These are phyloP conservation scores for Corella eumyota DNA, from an alignment of 23 tunicate species.

Conservation along the genomic window DNA sequence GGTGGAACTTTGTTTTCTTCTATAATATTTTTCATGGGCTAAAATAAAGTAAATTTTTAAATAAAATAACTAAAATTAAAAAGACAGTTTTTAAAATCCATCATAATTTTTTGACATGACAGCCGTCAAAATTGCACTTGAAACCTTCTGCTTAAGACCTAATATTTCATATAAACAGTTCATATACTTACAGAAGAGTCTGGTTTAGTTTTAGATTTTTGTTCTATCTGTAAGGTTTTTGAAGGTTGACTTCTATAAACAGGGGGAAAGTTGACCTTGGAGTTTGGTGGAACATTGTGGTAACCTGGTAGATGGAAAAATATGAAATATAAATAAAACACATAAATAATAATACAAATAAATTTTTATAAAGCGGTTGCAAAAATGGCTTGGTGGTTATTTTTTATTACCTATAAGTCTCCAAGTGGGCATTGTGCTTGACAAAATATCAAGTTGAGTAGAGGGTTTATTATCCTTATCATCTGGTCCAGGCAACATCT, in stretches of 20 bases:
- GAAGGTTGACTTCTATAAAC: background rate
- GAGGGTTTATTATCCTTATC: slow-evolving; percentile 20
- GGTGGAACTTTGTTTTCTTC: no score
- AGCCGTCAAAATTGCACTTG: no score
- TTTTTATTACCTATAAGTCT: slow-evolving; percentile 35
- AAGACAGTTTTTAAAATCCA: no score
- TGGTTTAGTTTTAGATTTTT: background rate
- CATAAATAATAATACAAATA: background rate
- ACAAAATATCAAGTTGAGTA: slow-evolving; percentile 41
- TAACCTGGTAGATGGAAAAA: slow-evolving; percentile 31
- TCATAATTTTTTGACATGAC: no score
- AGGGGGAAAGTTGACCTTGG: slow-evolving; percentile 36
- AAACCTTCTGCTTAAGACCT: no score
- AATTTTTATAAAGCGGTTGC: background rate
- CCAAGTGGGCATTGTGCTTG: slow-evolving; percentile 39
- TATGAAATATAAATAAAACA: background rate
- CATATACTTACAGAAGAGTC: no score
- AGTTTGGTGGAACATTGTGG: slow-evolving; percentile 49
- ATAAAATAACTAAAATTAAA: no score
- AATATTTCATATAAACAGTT: no score
- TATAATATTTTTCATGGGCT: no score
- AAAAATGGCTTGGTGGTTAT: background rate
- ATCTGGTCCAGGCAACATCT: slow-evolving; percentile 71
- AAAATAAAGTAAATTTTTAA: no score
- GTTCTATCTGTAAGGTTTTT: slow-evolving; percentile 4